phyloP scores from a whole-genome alignment of 2,888 invertebrate genomes.

The Meteorus colon region DNA sequence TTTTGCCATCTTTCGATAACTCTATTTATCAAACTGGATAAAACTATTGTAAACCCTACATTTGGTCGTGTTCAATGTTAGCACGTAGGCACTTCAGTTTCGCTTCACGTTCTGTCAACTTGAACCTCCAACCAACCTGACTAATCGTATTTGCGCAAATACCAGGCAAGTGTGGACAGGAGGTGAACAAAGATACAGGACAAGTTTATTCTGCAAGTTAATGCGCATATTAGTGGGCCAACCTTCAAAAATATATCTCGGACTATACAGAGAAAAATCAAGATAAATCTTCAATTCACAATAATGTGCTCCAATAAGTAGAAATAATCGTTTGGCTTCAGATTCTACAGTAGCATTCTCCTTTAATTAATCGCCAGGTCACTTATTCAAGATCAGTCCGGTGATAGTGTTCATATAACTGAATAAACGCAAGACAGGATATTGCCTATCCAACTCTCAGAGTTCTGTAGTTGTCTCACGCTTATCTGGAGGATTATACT shows the following conservation, averaged over 20 bases:
- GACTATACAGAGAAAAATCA: too few relatives aligned
- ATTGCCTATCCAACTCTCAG: background rate
- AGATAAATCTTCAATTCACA: too few relatives aligned
- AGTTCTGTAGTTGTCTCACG: background rate
- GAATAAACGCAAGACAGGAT: background rate
- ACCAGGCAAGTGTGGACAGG: background rate
- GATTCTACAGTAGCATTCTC: too few relatives aligned
- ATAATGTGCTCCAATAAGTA: too few relatives aligned
- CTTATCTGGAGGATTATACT: slow-evolving; percentile 34
- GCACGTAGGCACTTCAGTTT: background rate
- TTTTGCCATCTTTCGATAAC: slow-evolving; percentile 19
- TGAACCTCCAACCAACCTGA: slow-evolving; percentile 1
- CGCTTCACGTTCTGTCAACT: slow-evolving; percentile 13
- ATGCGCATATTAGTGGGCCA: slow-evolving; percentile 6
- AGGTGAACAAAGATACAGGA: background rate
- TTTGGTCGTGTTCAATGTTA: background rate
- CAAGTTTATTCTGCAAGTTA: slow-evolving; percentile 18
- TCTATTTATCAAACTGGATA: slow-evolving; percentile 14
- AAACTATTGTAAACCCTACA: slow-evolving; percentile 5
- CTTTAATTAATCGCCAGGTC: background rate
- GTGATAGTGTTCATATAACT: background rate
- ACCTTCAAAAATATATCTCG: too few relatives aligned
- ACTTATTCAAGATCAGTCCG: background rate
- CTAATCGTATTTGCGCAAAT: slow-evolving; percentile 13
- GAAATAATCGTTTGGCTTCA: too few relatives aligned